Base-by-base conservation (phyloP, 2,888 invertebrate genomes). In the Apamea epomidion region DNA sequence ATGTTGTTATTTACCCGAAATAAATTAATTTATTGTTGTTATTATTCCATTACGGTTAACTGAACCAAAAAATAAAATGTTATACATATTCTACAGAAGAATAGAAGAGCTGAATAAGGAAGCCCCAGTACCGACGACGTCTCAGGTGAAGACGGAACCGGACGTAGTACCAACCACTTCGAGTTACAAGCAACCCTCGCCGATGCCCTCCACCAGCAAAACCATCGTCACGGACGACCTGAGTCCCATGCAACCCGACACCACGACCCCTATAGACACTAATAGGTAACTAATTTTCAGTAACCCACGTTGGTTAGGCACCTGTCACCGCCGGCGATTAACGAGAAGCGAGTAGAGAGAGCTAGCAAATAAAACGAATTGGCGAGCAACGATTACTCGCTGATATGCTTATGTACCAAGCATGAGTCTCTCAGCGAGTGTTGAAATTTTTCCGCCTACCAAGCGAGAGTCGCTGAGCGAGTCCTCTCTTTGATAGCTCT, bases 81-180 rank as follows among this genome's bases (percentile, higher is more conserved):
- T 21, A 58, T 32, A 16, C 21, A 32, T 18, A 21, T 72, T 21
- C 54, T 54, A 29, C 86, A 95, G 95, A 45, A 90, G 91, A 87
- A 87, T 92, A 37, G 93, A 93, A 73, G 88, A 92, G 12, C 21
- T 84, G 25, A 74, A 64, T 29, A 82, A 77, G 70, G 80, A 81
- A 25, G 54, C 90, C 12, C 90, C 90, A 48, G 81, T 90, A 16
- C 80, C 91, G 25, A 87, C 69, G n/a, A 84, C 91, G n/a, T 85
- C 90, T 68, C 90, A 89, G 60, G 92, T 91, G 74, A 94, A 94
- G 87, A 82, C 90, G n/a, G 95, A 95, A 82, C 95, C 96, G 10
- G 95, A 94, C 84, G 95, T 94, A 62, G 95, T 94, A 72, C 94
- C 95, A 29, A 92, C 92, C 79, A 92, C 95, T 29, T 94, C 96